These are phyloP conservation scores for Macrophya annulata DNA, from an alignment of 2,888 invertebrate species.

Conservation along the genomic window DNA sequence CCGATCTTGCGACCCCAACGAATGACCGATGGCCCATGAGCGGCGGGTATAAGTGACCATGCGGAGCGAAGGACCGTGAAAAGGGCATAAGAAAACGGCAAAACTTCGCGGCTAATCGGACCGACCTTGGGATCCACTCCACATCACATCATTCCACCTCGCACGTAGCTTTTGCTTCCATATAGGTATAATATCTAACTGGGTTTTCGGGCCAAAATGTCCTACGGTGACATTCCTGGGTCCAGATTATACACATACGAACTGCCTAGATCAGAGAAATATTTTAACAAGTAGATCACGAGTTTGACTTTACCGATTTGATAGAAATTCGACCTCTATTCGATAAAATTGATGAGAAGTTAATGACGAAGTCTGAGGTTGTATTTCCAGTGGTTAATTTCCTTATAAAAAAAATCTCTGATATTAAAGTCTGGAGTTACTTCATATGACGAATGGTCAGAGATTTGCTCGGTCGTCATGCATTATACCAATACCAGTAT, in stretches of 20 bases:
- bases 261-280: constrained; percentile 17
- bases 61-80: constrained; percentile 53
- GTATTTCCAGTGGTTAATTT: background rate
- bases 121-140: constrained; percentile 44
- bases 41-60: constrained; percentile 28
- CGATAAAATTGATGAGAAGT: background rate
- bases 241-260: background rate
- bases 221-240: background rate
- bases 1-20: constrained; percentile 33
- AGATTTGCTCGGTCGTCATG: background rate
- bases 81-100: constrained; percentile 47
- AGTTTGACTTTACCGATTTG: background rate
- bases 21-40: constrained; percentile 41
- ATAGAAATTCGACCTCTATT: background rate
- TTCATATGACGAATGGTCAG: background rate
- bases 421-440: constrained; percentile 2
- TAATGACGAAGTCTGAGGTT: background rate
- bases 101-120: constrained; percentile 47
- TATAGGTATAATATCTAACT: background rate
- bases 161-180: constrained; percentile 17
- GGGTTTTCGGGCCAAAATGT: background rate
- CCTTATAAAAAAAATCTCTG: background rate
- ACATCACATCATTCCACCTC: constrained; percentile 43
- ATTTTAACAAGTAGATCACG: background rate
- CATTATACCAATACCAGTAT: background rate